phyloP scores from a whole-genome alignment of 1,140 invertebrate species.

The Cephus cinctus region DNA sequence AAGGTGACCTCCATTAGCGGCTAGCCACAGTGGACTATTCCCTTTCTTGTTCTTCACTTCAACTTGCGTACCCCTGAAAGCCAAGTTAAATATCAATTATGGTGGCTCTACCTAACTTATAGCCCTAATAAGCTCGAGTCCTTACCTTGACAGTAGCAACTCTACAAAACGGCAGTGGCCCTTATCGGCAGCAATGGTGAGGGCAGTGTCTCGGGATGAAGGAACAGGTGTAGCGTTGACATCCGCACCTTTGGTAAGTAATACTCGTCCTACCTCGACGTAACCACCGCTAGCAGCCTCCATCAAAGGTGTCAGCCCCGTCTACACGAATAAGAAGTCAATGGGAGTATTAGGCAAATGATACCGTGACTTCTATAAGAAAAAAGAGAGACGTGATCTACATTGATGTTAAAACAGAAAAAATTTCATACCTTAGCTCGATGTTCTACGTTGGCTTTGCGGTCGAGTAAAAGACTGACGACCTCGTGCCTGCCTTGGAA shows the following conservation, averaged over 20 bases:
- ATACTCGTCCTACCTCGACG: slow-evolving; percentile 94
- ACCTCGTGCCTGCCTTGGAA: slow-evolving; percentile 99
- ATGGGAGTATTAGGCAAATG: no score
- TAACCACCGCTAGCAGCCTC: slow-evolving; percentile 99
- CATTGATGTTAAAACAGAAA: background rate
- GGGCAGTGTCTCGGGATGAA: slow-evolving; percentile 94
- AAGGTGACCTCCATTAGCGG: slow-evolving; percentile 95
- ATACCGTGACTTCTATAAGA: no score
- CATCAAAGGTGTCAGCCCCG: slow-evolving; percentile 97
- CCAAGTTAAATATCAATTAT: slow-evolving; percentile 14
- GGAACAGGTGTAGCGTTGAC: slow-evolving; percentile 98
- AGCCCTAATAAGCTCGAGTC: no score
- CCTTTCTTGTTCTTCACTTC: slow-evolving; percentile 99
- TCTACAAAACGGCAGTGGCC: slow-evolving; percentile 97
- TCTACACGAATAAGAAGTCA: slow-evolving; percentile 60
- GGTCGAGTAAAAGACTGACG: slow-evolving; percentile 90
- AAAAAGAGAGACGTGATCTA: background rate
- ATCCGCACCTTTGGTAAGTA: slow-evolving; percentile 96
- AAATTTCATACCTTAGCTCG: slow-evolving; percentile 79
- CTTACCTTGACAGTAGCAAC: slow-evolving; percentile 63
- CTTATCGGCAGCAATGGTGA: slow-evolving; percentile 99
- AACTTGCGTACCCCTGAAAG: slow-evolving; percentile 76
- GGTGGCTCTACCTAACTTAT: no score
- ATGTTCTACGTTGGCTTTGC: slow-evolving; percentile 98
- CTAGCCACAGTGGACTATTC: slow-evolving; percentile 96